Percentiles rank a stretch among this genome's conserved stretches.
Evolutionary conservation across 2,113 vertebrate species (phyloP).

Genomic region (Ceuthmochares aereus): DNA sequence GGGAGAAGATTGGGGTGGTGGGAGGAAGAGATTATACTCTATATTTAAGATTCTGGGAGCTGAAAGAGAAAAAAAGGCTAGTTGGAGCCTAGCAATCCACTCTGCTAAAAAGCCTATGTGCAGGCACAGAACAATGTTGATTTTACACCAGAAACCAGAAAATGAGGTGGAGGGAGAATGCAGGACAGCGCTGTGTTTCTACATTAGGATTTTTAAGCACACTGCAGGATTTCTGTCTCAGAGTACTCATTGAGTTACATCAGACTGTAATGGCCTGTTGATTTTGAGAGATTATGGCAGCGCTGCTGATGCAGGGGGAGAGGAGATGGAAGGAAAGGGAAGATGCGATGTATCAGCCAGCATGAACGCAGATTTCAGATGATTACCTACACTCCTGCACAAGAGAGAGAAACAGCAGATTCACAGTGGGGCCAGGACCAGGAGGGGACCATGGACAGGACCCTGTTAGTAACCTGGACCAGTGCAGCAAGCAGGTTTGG

Average conservation of each 20-base stretch:
- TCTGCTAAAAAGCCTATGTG: not conserved
- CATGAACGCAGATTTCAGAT: not conserved
- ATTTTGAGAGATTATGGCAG: constrained; percentile 66
- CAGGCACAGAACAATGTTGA: constrained; percentile 21
- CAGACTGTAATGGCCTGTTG: constrained; percentile 68
- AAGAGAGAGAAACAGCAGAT: accelerated
- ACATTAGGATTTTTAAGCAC: constrained; percentile 61
- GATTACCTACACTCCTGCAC: not conserved
- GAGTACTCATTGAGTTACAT: constrained; percentile 64
- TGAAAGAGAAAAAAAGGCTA: not conserved
- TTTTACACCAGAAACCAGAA: constrained; percentile 32
- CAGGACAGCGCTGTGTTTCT: constrained; percentile 42
- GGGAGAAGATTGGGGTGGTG: not conserved
- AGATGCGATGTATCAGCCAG: constrained; percentile 19
- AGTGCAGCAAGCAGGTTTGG: accelerated
- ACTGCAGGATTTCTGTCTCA: constrained; percentile 65
- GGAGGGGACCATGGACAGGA: accelerated
- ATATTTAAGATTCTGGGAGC: not conserved
- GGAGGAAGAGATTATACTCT: not conserved
- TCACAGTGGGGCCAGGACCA: not conserved
- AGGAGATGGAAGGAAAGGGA: constrained; percentile 29
- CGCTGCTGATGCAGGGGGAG: constrained; percentile 29
- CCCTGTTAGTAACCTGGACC: not conserved
- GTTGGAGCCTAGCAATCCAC: not conserved
- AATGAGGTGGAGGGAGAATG: not conserved